Evolutionary conservation across 2,797 vertebrate genomes (phyloP).

Genomic region (Psittacula echo): DNA sequence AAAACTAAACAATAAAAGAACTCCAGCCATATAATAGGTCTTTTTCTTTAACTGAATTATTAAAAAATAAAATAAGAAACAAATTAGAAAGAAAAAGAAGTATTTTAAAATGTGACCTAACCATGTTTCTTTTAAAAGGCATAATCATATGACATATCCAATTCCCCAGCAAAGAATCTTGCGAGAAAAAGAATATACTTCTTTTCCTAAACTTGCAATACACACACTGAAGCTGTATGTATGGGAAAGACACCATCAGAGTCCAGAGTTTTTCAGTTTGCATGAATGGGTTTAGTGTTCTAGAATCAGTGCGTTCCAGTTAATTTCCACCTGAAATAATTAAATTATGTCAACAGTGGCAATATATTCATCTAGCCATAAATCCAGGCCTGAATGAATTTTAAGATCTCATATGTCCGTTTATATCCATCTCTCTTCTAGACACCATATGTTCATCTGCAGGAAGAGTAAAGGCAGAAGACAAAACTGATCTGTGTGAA

Average conservation of each 20-base stretch:
- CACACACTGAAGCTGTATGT: fast-evolving
- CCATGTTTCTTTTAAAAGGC: neutral
- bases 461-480: neutral
- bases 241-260: neutral
- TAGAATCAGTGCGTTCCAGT: neutral
- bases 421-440: neutral
- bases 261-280: neutral
- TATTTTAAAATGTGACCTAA: neutral
- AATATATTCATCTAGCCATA: neutral
- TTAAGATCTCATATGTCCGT: too few species aligned
- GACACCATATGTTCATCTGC: fast-evolving
- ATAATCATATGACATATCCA: neutral
- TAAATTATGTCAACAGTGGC: neutral
- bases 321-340: neutral
- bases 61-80: neutral
- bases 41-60: neutral
- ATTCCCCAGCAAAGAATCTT: neutral
- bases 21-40: neutral
- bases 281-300: neutral
- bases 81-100: neutral
- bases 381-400: neutral
- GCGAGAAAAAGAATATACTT: neutral
- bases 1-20: neutral
- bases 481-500: neutral
- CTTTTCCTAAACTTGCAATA: neutral